Evolutionary conservation across 2,113 vertebrate species (phyloP), one percentile per base, ranked within the genome.

Genomic region (Stigmatopora argus): DNA sequence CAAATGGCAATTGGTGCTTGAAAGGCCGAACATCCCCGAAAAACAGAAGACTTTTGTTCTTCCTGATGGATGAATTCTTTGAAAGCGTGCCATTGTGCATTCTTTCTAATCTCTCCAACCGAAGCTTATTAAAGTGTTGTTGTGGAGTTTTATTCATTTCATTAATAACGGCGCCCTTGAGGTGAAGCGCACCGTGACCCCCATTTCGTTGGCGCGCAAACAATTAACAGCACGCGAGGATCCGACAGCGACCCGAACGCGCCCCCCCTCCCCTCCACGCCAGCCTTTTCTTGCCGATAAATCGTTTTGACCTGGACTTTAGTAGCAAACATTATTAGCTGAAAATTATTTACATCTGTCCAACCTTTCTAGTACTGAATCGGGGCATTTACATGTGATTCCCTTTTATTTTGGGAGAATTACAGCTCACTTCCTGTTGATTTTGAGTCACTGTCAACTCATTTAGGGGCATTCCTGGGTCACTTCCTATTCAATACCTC

Each of bases 121-220:
- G 35, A 5, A 38, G 35, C 73, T 81, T 82, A 87, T 88, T 78
- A 87, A 81, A 81, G 79, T 83, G 75, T 86, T 85, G 84, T 87
- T 84, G 85, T 79, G 72, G 81, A 80, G 78, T 85, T 85, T 86
- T 87, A 87, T 87, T 87, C 84, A 87, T 86, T 76, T 85, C 83
- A 88, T 87, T 90, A 89, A 89, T 86, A 86, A 86, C 81, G 66
- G 69, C 70, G 81, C 86, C 87, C 81, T 86, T 85, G 81, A 80
- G 83, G 85, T 89, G 84, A 82, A 87, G 85, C 83, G 70, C 57
- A 35, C 63, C 9, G 21, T 65, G 72, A 87, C 86, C 86, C 85
- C 73, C 78, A 71, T 84, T 80, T 79, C 73, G 76, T 73, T 62
- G 0, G 64, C 77, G 69, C 73, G 74, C 51, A 38, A 18, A 44